Evolutionary conservation across 2,797 vertebrate genomes (phyloP), one percentile per base, ranked within the genome.

Genomic region (Pseudochromis fuscus): DNA sequence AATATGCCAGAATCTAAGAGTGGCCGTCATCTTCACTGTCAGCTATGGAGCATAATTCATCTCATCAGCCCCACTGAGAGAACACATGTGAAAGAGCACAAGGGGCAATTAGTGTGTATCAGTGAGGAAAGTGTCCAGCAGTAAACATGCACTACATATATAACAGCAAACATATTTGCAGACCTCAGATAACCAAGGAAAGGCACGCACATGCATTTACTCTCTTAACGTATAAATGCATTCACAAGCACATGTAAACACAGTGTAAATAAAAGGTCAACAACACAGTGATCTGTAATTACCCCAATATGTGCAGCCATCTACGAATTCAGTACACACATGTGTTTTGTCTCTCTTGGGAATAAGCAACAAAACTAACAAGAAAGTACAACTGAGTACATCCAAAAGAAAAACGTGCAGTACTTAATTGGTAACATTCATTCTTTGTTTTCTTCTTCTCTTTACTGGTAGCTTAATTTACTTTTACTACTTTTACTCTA

Each of bases 21-120:
- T 48, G 61, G 45, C 80, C 83, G 76, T 83, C 76, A 72, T 72
- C 58, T 68, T 79, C 71, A 89, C 52, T 40, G 38, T 84, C 81
- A 81, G 69, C 83, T 70, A 53, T 49, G 51, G 67, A 66, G 71
- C 68, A 66, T 81, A 87, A 86, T 82, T 90, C 81, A 87, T 57
- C 72, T 67, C 58, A 86, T 85, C 77, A 56, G 58, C 37, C 56
- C 75, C 52, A 63, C 63, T 57, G 70, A 84, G 69, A 71, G 69
- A 89, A 87, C 87, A 88, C 73, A 86, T 79, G 67, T 74, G 62
- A 84, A 79, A 69, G 67, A 57, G 62, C 73, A 69, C 33, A 72
- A 0, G 4, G 57, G 18, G 58, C 49, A 53, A 87, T 76, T 58
- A 77, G 40, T 59, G 71, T 5, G 38, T 49, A 37, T 46, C 19